phyloP scores from a whole-genome alignment of 2,888 invertebrate species.

The Pachliopta kotzebuea region DNA sequence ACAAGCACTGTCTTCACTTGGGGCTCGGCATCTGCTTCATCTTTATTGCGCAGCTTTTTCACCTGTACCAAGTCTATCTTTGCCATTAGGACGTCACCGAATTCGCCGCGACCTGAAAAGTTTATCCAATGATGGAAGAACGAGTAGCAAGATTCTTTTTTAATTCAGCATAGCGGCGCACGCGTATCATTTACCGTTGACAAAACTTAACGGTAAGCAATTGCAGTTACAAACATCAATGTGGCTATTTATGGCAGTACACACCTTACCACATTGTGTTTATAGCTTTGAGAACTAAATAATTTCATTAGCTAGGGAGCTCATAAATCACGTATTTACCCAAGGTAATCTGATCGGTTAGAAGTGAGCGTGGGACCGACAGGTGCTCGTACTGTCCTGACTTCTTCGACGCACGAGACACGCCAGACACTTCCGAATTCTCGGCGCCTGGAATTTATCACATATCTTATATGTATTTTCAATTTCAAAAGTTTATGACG shows the following conservation, averaged over 20 bases:
- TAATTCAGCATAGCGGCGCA: too few relatives aligned
- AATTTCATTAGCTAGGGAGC: too few relatives aligned
- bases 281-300: too few relatives aligned
- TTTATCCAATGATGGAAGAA: too few relatives aligned
- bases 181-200: too few relatives aligned
- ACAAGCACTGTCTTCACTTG: conserved; percentile 77
- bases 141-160: too few relatives aligned
- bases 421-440: conserved; percentile 67
- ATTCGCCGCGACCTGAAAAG: conserved; percentile 89
- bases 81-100: conserved; percentile 94
- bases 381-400: conserved; percentile 87
- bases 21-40: conserved; percentile 49
- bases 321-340: conserved; percentile 49
- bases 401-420: conserved; percentile 67
- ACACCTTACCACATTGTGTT: too few relatives aligned
- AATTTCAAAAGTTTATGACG: too few relatives aligned
- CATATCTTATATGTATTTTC: too few relatives aligned
- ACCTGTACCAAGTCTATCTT: conserved; percentile 74
- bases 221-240: too few relatives aligned
- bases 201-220: too few relatives aligned
- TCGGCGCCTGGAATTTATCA: conserved; percentile 53
- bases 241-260: too few relatives aligned
- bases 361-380: conserved; percentile 85
- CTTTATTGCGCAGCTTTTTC: conserved; percentile 58
- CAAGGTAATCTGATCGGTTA: conserved; percentile 84